A percentile compares a stretch with the other conserved stretches of the same genome.
phyloP scores from a whole-genome alignment of 2,888 invertebrate genomes.

The Aleiodes leptofemur region DNA sequence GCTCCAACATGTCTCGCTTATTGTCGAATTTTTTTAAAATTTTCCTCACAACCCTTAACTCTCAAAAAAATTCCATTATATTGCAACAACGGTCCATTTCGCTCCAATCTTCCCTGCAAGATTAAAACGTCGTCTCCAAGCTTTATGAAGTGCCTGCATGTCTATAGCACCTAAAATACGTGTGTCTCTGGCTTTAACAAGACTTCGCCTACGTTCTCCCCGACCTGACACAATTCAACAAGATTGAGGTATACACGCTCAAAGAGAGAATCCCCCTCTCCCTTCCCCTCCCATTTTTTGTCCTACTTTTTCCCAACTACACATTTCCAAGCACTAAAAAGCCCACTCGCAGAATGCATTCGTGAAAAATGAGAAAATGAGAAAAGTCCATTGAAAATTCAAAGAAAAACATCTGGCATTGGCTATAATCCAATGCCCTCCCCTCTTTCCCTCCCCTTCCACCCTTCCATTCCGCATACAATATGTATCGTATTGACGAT shows the following conservation, averaged over 20 bases:
- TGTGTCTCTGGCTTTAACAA: neutral
- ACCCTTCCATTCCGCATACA: neutral
- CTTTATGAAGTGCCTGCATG: neutral
- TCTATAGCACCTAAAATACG: too few relatives aligned
- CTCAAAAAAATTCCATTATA: too few relatives aligned
- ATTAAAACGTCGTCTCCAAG: conserved; percentile 24
- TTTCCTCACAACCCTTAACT: too few relatives aligned
- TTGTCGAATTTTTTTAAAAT: too few relatives aligned
- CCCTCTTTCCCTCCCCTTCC: neutral
- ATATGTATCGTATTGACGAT: conserved; percentile 40
- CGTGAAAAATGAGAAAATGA: neutral
- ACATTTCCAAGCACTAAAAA: neutral
- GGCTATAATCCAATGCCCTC: conserved; percentile 35
- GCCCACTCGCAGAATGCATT: neutral
- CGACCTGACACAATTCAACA: conserved; percentile 27
- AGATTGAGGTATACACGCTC: conserved; percentile 12
- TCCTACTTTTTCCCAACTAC: conserved; percentile 1
- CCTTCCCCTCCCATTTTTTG: neutral
- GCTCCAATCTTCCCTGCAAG: neutral
- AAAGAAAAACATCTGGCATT: conserved; percentile 43
- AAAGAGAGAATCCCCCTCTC: neutral
- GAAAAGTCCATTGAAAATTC: neutral
- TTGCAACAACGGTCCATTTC: too few relatives aligned
- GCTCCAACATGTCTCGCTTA: too few relatives aligned
- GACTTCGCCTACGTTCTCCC: neutral